These are phyloP conservation scores for Zygaena filipendulae DNA, from an alignment of 2,888 invertebrate genomes.

Conservation along the genomic window DNA sequence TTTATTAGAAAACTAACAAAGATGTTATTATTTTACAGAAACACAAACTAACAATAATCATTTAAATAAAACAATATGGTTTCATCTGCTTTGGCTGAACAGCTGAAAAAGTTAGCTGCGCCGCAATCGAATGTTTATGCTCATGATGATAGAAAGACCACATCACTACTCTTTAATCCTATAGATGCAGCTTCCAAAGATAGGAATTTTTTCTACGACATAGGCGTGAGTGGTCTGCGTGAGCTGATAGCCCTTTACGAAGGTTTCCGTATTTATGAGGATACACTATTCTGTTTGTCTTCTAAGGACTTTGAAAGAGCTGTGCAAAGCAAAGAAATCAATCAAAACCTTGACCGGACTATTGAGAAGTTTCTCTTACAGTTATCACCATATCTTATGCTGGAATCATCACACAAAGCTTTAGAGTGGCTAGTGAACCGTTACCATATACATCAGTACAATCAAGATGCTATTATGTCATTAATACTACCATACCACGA, in stretches of 20 bases:
- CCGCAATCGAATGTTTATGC: conserved; percentile 78
- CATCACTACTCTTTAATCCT: conserved; percentile 89
- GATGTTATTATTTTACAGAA: too few species aligned
- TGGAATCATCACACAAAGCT: conserved; percentile 86
- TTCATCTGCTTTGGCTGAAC: conserved; percentile 80
- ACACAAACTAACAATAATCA: too few species aligned
- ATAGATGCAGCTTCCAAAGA: conserved; percentile 91
- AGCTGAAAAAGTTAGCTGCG: conserved; percentile 77
- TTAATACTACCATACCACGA: conserved; percentile 93
- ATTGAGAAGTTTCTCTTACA: conserved; percentile 83
- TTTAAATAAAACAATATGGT: conserved; percentile 40
- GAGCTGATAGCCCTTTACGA: conserved; percentile 82
- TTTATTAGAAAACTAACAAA: too few species aligned
- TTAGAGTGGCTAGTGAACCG: conserved; percentile 95
- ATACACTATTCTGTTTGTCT: conserved; percentile 79
- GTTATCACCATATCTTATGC: conserved; percentile 88
- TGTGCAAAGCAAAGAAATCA: conserved; percentile 78
- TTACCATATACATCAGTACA: conserved; percentile 90
- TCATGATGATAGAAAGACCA: conserved; percentile 75
- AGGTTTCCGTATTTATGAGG: conserved; percentile 77
- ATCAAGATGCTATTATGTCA: conserved; percentile 81
- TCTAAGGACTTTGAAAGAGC: conserved; percentile 85
- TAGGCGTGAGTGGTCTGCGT: conserved; percentile 87
- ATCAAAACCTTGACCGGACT: conserved; percentile 77
- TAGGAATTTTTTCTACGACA: conserved; percentile 84